Percentiles rank a stretch among this genome's conserved stretches.
Evolutionary conservation across 2,797 vertebrate genomes (phyloP).

Genomic region (Linurgus olivaceus): DNA sequence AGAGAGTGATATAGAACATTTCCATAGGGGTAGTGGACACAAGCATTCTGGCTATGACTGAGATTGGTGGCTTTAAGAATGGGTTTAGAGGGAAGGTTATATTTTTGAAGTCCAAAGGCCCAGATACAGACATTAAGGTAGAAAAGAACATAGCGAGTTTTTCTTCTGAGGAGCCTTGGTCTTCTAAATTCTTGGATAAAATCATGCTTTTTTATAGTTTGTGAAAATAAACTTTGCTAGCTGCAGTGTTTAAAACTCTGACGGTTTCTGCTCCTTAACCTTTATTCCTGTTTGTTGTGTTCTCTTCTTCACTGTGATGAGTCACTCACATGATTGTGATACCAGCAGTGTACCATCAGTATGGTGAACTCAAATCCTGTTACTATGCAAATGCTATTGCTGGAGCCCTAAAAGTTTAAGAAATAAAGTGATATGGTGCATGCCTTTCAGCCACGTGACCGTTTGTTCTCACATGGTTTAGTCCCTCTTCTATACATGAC

Average conservation of each 20-base stretch:
- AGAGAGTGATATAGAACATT: neutral
- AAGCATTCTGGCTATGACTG: neutral
- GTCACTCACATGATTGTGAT: neutral
- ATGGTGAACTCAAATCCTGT: neutral
- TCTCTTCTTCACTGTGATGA: neutral
- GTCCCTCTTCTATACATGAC: conserved; percentile 48
- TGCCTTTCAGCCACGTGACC: neutral
- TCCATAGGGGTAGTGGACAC: too few species aligned
- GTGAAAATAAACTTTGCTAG: neutral
- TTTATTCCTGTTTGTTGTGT: neutral
- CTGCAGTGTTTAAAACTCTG: neutral
- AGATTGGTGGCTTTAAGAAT: neutral
- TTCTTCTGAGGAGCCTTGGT: neutral
- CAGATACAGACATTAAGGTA: neutral
- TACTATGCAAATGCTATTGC: neutral
- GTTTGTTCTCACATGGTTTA: conserved; percentile 53
- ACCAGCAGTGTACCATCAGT: neutral
- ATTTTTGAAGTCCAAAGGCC: neutral
- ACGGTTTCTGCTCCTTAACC: neutral
- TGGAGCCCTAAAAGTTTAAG: neutral
- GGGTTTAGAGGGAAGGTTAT: neutral
- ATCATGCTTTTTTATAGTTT: neutral
- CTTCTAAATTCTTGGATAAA: neutral
- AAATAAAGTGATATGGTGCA: neutral
- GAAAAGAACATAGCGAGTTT: neutral